Conservation (phyloP, 1,140 invertebrate species). For the Conus betulinus region DNA sequence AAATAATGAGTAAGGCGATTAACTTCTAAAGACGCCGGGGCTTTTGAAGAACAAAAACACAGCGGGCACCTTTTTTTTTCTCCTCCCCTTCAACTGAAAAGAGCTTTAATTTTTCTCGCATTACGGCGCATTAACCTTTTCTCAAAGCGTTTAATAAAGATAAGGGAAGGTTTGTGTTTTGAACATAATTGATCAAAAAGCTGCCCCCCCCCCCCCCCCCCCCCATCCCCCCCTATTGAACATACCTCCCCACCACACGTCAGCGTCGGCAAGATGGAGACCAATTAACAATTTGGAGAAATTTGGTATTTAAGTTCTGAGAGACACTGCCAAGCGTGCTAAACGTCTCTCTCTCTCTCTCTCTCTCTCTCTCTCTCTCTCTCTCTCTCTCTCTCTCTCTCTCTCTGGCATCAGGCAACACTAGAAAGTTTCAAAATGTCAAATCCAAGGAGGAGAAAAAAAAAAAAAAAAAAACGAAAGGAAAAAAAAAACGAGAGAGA, state of each 20-base stretch:
- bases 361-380: not conserved
- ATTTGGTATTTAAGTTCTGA: not conserved
- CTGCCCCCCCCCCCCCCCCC: not conserved
- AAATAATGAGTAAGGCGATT: not conserved
- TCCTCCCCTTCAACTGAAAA: not conserved
- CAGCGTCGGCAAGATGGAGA: not conserved
- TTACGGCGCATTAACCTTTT: constrained; percentile 17
- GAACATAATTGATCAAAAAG: constrained; percentile 19
- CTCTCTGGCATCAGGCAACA: not conserved
- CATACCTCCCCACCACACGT: not conserved
- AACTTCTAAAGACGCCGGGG: not conserved
- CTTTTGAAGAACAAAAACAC: constrained; percentile 24
- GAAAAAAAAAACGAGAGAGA: not conserved
- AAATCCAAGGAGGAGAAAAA: not conserved
- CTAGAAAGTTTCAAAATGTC: not conserved
- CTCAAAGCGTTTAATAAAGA: constrained; percentile 26
- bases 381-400: constrained; percentile 2
- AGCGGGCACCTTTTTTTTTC: not conserved
- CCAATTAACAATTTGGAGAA: constrained; percentile 7
- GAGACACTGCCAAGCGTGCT: not conserved
- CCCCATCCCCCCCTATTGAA: not conserved
- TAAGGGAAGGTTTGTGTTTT: constrained; percentile 25
- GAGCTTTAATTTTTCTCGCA: constrained; percentile 17
- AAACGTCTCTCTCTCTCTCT: not conserved
- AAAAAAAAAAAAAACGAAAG: not conserved